Conservation (phyloP, 2,113 vertebrate species). For the Orycteropus afer region DNA sequence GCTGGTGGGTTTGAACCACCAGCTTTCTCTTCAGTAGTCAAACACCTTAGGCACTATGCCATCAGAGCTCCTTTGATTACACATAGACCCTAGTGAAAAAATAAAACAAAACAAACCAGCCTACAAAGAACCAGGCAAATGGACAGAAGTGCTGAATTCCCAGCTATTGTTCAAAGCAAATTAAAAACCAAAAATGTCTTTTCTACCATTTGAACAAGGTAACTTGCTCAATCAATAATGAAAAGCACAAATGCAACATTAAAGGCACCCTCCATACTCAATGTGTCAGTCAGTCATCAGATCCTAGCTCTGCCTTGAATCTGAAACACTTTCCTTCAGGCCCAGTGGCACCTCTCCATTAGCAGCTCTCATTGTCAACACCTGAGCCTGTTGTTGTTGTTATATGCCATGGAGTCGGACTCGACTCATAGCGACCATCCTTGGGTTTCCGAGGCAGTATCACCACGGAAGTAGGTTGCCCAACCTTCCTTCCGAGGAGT, state of each 20-base stretch:
- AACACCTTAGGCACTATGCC: background rate
- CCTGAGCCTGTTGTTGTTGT: too few species aligned
- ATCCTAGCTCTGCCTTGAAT: background rate
- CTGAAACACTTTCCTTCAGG: background rate
- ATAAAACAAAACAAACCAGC: background rate
- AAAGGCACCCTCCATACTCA: background rate
- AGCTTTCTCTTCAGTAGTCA: too few species aligned
- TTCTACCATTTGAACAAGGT: background rate
- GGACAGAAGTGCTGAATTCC: background rate
- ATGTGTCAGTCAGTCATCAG: too few species aligned
- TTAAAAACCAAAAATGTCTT: background rate
- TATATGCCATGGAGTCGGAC: too few species aligned
- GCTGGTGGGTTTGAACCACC: too few species aligned
- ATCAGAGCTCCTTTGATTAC: background rate
- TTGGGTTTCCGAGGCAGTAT: too few species aligned
- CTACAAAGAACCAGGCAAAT: background rate
- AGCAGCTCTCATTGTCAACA: background rate
- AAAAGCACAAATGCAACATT: background rate
- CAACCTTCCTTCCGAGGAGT: too few species aligned
- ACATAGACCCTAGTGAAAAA: background rate
- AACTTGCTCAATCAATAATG: background rate
- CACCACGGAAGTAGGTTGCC: too few species aligned
- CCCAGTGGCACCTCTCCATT: accelerated
- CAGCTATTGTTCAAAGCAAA: background rate
- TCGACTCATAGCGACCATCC: too few species aligned